phyloP scores from a whole-genome alignment of 2,113 vertebrate genomes.

The Elachura formosa region DNA sequence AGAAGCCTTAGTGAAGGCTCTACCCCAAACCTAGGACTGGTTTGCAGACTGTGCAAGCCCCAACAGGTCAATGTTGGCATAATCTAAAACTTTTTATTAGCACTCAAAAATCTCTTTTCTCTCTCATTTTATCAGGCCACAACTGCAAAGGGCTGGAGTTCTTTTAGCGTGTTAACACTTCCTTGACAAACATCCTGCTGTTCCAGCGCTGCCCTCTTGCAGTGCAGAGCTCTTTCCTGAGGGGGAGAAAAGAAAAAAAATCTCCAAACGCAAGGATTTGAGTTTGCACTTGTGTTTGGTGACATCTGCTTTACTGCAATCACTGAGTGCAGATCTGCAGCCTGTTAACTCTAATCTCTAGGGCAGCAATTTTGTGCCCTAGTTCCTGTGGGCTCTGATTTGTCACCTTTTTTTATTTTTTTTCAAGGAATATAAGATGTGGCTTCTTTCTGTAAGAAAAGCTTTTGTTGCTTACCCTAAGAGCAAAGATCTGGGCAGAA shows the following conservation, averaged over 20 bases:
- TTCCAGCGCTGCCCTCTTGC: not conserved
- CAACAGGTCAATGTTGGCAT: not conserved
- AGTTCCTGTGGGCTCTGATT: not conserved
- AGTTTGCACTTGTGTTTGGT: not conserved
- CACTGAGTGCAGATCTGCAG: not conserved
- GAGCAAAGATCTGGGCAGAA: not conserved
- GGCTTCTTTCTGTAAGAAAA: not conserved
- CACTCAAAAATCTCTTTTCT: not conserved
- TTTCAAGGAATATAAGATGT: not conserved
- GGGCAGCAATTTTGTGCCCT: constrained; percentile 32
- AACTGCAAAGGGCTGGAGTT: not conserved
- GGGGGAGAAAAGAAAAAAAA: not conserved
- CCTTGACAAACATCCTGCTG: constrained; percentile 22
- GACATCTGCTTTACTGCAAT: not conserved
- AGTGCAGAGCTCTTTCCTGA: not conserved
- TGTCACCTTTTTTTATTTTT: not conserved
- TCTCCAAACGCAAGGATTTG: not conserved
- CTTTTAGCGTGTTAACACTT: constrained; percentile 12
- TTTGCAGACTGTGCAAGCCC: not conserved
- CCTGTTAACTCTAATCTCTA: constrained; percentile 4
- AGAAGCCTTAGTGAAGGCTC: not conserved
- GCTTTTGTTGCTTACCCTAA: not conserved
- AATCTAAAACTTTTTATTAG: not conserved
- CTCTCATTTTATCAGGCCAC: not conserved
- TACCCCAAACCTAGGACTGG: not conserved